Base-by-base conservation (phyloP, 1,140 invertebrate genomes). In the Zaprionus tsacasi region DNA sequence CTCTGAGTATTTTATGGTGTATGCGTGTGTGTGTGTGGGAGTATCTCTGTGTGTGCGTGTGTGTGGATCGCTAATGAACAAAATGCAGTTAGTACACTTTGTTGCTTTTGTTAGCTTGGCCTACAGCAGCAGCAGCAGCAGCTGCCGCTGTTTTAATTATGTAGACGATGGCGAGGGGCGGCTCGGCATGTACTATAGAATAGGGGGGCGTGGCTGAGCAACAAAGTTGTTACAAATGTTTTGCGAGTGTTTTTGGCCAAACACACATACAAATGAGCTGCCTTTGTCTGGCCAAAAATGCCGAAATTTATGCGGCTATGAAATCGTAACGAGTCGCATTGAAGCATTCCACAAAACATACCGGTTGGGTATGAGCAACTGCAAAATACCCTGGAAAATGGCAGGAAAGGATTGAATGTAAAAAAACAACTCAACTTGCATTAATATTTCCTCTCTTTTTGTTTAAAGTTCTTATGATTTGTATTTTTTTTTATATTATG, bases 201-300 rank as follows among this genome's bases (percentile, higher is more conserved):
- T 5, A 54, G 11, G 15, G 8, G 6, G 35, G 57, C 36, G 36
- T n/a, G 21, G 21, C 27, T 12, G 12, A 15, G 30, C 35, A 70
- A 70, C 72, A 64, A 70, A 75, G 59, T 70, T 70, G 67, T 70
- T 70, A 75, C 67, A 70, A 75, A 75, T 75, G 59, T 64, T 70
- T 52, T 58, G 65, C 48, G 56, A 45, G 45, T 55, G 55, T 69
- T 75, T 75, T 75, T 52, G 54, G 66, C 30, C 56, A 75, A 50
- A 50, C 56, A 75, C 67, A 69, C 55, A 75, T 59, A 70, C 59
- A 75, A 70, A 70, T 75, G 67, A 75, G 58, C 1, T 12, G 54
- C 59, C 43, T 70, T 69, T 68, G 71, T 74, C 65, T 61, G 65
- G 50, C 40, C 40, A 13, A 60, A 60, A 25, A 38, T 17, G 27